Percentiles rank a stretch among this genome's conserved stretches.
These are phyloP conservation scores for Tokudaia tokunoshimensis DNA, from an alignment of 2,797 vertebrate genomes.

Conservation along the genomic window DNA sequence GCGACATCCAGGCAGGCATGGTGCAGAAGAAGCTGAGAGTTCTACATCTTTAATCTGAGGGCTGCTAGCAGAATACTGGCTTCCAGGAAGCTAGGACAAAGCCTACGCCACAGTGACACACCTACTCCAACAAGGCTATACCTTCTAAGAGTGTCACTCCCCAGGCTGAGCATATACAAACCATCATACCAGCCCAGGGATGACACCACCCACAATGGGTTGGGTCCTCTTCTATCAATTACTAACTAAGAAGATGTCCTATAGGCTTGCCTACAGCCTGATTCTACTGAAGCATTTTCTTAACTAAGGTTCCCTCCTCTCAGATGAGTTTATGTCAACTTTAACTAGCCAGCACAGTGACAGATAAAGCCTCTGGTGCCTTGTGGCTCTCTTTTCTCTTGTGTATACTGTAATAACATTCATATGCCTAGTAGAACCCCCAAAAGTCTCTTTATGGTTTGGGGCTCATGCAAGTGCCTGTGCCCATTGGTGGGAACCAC, in stretches of 20 bases:
- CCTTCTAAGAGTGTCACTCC: no score
- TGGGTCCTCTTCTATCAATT: background rate
- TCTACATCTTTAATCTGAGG: no score
- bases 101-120: no score
- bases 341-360: background rate
- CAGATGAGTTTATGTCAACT: background rate
- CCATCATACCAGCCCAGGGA: background rate
- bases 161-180: no score
- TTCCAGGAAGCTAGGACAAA: no score
- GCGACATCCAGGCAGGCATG: no score
- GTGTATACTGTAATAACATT: background rate
- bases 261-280: background rate
- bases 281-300: background rate
- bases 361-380: background rate
- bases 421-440: background rate
- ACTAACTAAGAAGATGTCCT: background rate
- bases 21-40: no score
- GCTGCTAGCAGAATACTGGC: no score
- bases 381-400: accelerated
- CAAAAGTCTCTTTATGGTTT: background rate
- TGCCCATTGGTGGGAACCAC: background rate
- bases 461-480: background rate
- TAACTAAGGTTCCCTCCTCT: background rate
- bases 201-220: background rate
- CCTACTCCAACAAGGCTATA: no score